Conservation (phyloP, 2,113 vertebrate genomes). For the Gobiocypris rarus region DNA sequence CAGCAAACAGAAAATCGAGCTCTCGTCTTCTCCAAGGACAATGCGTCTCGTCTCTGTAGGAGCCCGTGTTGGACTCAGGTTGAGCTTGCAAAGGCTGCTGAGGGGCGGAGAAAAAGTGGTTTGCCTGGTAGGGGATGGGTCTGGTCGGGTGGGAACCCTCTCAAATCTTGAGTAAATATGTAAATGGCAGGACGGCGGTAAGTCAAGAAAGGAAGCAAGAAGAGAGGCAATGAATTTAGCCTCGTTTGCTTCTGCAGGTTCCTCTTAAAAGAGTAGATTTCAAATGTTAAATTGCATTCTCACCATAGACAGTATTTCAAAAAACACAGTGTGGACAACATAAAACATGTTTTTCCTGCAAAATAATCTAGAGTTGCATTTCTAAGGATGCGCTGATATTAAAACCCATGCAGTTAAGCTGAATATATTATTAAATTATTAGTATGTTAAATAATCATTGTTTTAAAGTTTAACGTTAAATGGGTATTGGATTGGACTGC, state of each 20-base stretch:
- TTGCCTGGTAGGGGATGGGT: constrained; percentile 75
- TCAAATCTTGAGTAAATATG: constrained; percentile 53
- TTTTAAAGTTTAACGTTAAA: not conserved
- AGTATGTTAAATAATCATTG: not conserved
- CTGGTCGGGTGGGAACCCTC: constrained; percentile 70
- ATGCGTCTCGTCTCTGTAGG: constrained; percentile 52
- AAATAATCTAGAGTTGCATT: not conserved
- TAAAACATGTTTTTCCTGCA: not conserved
- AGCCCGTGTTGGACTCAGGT: constrained; percentile 36
- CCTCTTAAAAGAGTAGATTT: not conserved
- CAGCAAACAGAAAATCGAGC: constrained; percentile 91
- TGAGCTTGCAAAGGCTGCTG: constrained; percentile 6
- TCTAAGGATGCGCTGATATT: not conserved
- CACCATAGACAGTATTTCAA: not conserved
- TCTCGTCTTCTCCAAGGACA: constrained; percentile 87
- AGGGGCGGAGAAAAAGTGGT: constrained; percentile 48
- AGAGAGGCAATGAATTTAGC: not conserved
- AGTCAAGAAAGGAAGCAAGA: constrained; percentile 13
- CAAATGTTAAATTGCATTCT: not conserved
- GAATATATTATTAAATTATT: not conserved
- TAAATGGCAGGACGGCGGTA: constrained; percentile 17
- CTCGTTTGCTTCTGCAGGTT: not conserved
- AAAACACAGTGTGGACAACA: not conserved
- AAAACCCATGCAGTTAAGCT: not conserved
- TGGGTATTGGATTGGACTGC: not conserved